Percentiles rank a stretch among this genome's conserved stretches.
Evolutionary conservation across 2,797 vertebrate genomes (phyloP).

Genomic region (Eremophila alpestris): DNA sequence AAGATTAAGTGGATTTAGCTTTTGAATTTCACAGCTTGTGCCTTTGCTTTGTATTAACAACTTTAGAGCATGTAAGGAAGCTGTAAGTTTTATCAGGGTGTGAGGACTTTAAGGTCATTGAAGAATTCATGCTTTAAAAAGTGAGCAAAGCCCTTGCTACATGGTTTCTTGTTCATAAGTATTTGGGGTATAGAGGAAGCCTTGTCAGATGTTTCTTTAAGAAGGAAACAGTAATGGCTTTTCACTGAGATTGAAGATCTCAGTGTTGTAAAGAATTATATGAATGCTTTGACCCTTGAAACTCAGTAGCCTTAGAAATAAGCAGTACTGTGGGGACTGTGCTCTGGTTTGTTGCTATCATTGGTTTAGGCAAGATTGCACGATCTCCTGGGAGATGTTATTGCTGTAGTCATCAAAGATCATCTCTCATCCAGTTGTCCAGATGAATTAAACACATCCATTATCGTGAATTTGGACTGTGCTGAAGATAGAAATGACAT

Average conservation of each 20-base stretch:
- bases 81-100: not conserved
- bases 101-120: not conserved
- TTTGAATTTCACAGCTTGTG: not conserved
- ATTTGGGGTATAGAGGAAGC: not conserved
- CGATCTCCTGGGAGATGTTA: not conserved
- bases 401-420: not conserved
- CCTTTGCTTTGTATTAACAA: not conserved
- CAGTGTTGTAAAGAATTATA: not conserved
- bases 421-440: not conserved
- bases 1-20: not conserved
- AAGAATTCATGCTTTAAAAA: not conserved
- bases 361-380: accelerated
- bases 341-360: not conserved
- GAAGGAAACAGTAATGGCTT: not conserved
- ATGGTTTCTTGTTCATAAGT: not conserved
- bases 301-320: not conserved
- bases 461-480: not conserved
- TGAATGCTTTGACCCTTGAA: not conserved
- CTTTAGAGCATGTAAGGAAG: not conserved
- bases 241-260: not conserved
- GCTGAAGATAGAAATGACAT: not conserved
- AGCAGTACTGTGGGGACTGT: not conserved
- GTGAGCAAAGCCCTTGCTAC: not conserved
- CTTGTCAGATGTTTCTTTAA: not conserved
- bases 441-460: not conserved